Percentiles rank a stretch among this genome's conserved stretches.
Conservation (phyloP, 2,797 vertebrate genomes). For the Ispidina picta region DNA sequence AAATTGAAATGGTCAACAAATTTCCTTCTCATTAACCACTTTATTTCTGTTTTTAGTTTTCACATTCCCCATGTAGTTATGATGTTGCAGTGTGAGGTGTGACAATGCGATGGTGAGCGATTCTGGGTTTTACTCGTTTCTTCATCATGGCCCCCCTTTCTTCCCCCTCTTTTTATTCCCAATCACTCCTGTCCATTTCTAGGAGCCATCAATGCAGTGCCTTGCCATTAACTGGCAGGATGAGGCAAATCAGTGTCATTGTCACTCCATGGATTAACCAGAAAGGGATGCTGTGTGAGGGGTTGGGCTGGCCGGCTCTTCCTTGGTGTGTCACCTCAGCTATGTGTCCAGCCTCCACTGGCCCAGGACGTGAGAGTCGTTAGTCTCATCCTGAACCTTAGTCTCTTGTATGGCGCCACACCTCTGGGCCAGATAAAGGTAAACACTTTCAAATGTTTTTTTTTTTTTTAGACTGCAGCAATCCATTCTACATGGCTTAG, state of each 20-base stretch:
- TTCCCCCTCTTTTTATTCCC: slow-evolving; percentile 67
- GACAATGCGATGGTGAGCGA: slow-evolving; percentile 45
- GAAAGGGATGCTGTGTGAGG: slow-evolving; percentile 78
- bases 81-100: slow-evolving; percentile 57
- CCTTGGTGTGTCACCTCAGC: slow-evolving; percentile 76
- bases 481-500: slow-evolving; percentile 6
- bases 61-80: slow-evolving; percentile 33
- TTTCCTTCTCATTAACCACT: slow-evolving; percentile 36
- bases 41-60: slow-evolving; percentile 43
- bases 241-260: slow-evolving; percentile 75
- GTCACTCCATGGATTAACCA: slow-evolving; percentile 77
- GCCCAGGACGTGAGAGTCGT: slow-evolving; percentile 72
- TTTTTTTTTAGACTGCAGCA: slow-evolving; percentile 52
- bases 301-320: slow-evolving; percentile 73
- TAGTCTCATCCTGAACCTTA: slow-evolving; percentile 77
- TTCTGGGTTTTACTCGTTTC: slow-evolving; percentile 73
- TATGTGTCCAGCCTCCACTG: slow-evolving; percentile 72
- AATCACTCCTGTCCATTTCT: slow-evolving; percentile 77
- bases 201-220: slow-evolving; percentile 76
- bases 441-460: slow-evolving; percentile 74
- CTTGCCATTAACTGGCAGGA: slow-evolving; percentile 75
- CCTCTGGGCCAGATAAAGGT: slow-evolving; percentile 76
- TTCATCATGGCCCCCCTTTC: slow-evolving; percentile 74
- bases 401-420: slow-evolving; percentile 74
- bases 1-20: slow-evolving; percentile 9